These are phyloP conservation scores for Tilapia sparmanii DNA, from an alignment of 2,113 vertebrate species.

Conservation along the genomic window DNA sequence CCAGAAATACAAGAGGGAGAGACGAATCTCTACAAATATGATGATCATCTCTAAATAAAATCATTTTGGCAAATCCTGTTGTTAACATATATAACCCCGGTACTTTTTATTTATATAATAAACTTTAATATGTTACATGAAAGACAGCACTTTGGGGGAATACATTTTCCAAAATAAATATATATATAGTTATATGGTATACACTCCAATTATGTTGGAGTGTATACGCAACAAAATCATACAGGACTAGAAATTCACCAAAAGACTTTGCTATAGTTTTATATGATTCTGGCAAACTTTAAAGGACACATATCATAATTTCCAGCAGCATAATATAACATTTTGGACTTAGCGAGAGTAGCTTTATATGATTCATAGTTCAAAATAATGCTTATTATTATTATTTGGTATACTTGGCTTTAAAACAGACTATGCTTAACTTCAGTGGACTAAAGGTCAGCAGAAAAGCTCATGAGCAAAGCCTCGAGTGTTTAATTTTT, in stretches of 20 bases:
- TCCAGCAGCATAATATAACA: neutral
- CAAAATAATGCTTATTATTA: neutral
- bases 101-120: conserved; percentile 8
- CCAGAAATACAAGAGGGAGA: neutral
- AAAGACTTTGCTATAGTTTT: conserved; percentile 23
- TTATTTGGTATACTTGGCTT: neutral
- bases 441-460: neutral
- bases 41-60: neutral
- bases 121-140: conserved; percentile 42
- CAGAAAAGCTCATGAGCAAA: neutral
- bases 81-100: neutral
- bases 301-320: neutral
- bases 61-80: neutral
- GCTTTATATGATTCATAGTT: neutral
- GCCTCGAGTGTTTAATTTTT: neutral
- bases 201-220: neutral
- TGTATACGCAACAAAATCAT: neutral
- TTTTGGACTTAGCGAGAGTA: neutral
- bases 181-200: neutral
- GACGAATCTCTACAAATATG: neutral
- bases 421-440: neutral
- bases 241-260: neutral
- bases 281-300: neutral
- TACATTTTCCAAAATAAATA: neutral
- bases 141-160: conserved; percentile 17